Base-by-base conservation (phyloP, 2,888 invertebrate genomes). In the Nymphalis urticae region DNA sequence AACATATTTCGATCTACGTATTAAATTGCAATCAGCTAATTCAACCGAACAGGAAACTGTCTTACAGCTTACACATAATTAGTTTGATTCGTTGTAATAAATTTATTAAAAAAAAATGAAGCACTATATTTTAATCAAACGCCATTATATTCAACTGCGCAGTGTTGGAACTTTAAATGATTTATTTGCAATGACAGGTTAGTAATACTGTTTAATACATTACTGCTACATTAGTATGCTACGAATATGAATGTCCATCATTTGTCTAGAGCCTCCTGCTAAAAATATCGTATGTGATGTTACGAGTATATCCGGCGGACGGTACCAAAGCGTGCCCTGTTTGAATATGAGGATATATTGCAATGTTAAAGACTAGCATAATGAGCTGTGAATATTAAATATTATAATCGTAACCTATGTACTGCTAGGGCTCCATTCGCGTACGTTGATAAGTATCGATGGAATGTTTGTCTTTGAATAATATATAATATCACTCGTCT, bases 271-370 rank as follows among this genome's bases (percentile, higher is more conserved):
- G 72, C 71, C 71, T 75, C 77, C 78, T 77, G 85, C 87, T 86
- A 86, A 88, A 87, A 84, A 88, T 88, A 83, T 85, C 73, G 75
- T 78, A 72, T 75, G 80, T 58, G 83, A 83, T 80, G 81, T 84
- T 81, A 78, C 79, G 10, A 13, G 42, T 82, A 81, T 83, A 85
- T 91, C 92, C 90, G 89, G 82, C 90, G 89, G 90, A 89, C 82
- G 85, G 64, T 74, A 73, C 68, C 74, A 75, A 79, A 79, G 80
- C 88, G 89, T 88, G 89, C 81, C 73, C 77, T 77, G 87, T 89
- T 86, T 89, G 88, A 88, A 87, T 90, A 89, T 79, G 80, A 84
- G 79, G 67, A 71, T 65, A 42, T 58, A 36, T 70, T 69, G 73
- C 73, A 67, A 70, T 68, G 72, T 65, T 62, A 58, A 61, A 62